Base-by-base conservation (phyloP, 2,113 vertebrate species). In the Prochilodus magdalenae region DNA sequence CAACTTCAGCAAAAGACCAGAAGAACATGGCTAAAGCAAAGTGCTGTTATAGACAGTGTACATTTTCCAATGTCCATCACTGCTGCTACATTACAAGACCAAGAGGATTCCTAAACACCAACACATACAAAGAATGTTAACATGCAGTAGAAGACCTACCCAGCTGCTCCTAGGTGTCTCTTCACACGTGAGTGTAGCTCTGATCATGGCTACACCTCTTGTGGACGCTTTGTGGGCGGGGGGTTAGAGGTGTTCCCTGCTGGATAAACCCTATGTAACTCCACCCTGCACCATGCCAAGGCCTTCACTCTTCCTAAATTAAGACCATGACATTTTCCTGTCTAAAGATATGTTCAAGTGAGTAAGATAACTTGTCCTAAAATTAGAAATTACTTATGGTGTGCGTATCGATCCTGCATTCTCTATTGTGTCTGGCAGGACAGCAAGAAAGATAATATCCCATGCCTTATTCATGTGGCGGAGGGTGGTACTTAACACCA, bases 311-410 rank as follows among this genome's bases (percentile, higher is more conserved):
- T 29, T n/a, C 73, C 85, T 80, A 90, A 91, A 89, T 87, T 87
- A 91, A 85, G 83, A 86, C 85, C 73, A 22, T 80, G 62, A 84
- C 84, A 87, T 88, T 88, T 87, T 44, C 26, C 7, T 60, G 73
- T 18, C 36, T 30, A 69, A 36, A 3, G 24, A 57, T 73, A 51
- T 26, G 29, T 70, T 49, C 49, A 66, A 62, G 11, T 63, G 40
- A 72, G 14, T 22, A 40, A n/a, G 5, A 51, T 53, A 36, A 16
- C 51, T 77, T 24, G 16, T 29, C 8, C 77, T 7, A 47, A 10
- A 72, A 80, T 72, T 80, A 72, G 24, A 62, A 36, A 62, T 30
- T 10, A 67, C 15, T 6, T 13, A n/a, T 22, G 26, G 14, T 33
- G 27, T 20, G 7, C 2, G 1, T n/a, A 20, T 55, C 51, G 22